These are phyloP conservation scores for Gallinago stenura DNA, from an alignment of 2,797 vertebrate species.

Conservation along the genomic window DNA sequence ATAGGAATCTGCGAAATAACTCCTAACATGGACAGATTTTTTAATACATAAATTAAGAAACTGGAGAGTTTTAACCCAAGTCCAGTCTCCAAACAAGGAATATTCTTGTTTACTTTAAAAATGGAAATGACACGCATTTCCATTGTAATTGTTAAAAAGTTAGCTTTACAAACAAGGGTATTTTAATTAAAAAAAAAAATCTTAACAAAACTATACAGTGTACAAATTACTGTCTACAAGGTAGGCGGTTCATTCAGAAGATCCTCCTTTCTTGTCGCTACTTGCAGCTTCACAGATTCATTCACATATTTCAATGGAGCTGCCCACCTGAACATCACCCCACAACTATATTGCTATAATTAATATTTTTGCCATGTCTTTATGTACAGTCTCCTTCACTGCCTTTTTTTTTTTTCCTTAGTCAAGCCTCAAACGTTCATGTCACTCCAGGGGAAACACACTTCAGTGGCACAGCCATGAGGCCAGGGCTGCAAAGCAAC, in stretches of 20 bases:
- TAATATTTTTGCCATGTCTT: conserved; percentile 87
- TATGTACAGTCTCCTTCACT: conserved; percentile 93
- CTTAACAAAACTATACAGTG: conserved; percentile 97
- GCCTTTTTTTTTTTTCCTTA: conserved; percentile 79
- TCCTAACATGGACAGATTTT: conserved; percentile 87
- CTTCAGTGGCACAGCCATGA: conserved; percentile 89
- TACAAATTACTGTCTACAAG: conserved; percentile 97
- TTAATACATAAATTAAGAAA: conserved; percentile 90
- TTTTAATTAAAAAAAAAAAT: conserved; percentile 84
- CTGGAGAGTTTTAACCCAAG: conserved; percentile 98
- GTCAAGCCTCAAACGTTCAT: conserved; percentile 87
- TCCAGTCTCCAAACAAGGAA: conserved; percentile 89
- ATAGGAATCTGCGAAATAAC: conserved; percentile 86
- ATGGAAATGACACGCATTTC: conserved; percentile 89
- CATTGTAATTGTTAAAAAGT: conserved; percentile 90
- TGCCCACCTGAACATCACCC: conserved; percentile 90
- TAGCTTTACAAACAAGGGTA: conserved; percentile 93
- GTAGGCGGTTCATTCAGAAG: conserved; percentile 91
- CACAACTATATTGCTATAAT: conserved; percentile 92
- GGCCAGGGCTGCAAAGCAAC: conserved; percentile 94
- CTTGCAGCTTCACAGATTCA: conserved; percentile 91
- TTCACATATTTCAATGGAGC: conserved; percentile 87
- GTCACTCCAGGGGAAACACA: conserved; percentile 86
- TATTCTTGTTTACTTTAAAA: conserved; percentile 88
- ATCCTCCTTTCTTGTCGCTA: conserved; percentile 87